phyloP scores from a whole-genome alignment of 2,888 invertebrate species.

The Dusona sp. region DNA sequence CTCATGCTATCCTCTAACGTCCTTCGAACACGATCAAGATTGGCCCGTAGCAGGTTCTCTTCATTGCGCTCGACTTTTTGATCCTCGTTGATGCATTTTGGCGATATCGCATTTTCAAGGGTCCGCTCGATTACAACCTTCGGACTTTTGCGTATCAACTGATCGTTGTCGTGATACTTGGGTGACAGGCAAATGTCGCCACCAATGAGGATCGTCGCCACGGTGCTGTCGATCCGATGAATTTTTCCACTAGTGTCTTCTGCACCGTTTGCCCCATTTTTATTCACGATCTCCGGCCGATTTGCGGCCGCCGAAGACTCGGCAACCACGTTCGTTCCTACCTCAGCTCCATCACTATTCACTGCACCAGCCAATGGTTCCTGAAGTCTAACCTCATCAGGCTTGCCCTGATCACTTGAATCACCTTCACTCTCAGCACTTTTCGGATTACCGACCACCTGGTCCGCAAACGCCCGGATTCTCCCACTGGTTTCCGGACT shows the following conservation, averaged over 20 bases:
- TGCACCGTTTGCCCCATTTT: constrained; percentile 17
- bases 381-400: neutral
- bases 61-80: constrained; percentile 48
- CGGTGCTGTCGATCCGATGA: neutral
- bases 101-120: constrained; percentile 49
- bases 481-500: constrained; percentile 1
- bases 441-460: neutral
- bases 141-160: constrained; percentile 69
- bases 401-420: neutral
- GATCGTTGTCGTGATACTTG: constrained; percentile 64
- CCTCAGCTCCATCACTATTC: neutral
- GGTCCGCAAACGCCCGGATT: neutral
- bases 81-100: constrained; percentile 46
- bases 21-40: constrained; percentile 61
- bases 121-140: constrained; percentile 74
- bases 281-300: neutral
- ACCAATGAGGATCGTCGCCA: neutral
- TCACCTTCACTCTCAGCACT: neutral
- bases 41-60: neutral
- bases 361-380: neutral
- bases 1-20: constrained; percentile 43
- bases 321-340: neutral
- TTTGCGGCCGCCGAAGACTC: neutral
- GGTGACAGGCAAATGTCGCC: constrained; percentile 51
- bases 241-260: constrained; percentile 2